Percentiles rank a stretch among this genome's conserved stretches.
These are phyloP conservation scores for Euborellia annulipes DNA, from an alignment of 1,140 invertebrate genomes.

Conservation along the genomic window DNA sequence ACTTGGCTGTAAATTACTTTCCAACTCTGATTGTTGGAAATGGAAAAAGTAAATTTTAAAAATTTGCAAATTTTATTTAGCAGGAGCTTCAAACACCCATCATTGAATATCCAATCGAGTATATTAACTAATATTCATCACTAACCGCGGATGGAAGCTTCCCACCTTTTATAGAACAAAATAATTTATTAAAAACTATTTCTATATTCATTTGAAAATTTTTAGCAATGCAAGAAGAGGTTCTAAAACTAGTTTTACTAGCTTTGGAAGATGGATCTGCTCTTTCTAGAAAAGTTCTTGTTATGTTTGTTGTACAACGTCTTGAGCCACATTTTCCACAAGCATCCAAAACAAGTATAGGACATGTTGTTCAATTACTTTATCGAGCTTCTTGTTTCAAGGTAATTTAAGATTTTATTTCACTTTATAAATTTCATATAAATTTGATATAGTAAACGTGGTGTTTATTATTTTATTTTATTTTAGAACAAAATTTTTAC, in stretches of 20 bases:
- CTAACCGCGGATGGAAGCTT: too few relatives aligned
- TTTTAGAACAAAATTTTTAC: too few relatives aligned
- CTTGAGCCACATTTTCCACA: slow-evolving; percentile 91
- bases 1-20: too few relatives aligned
- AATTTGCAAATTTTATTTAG: too few relatives aligned
- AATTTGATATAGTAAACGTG: neutral
- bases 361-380: slow-evolving; percentile 94
- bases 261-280: slow-evolving; percentile 92
- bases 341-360: slow-evolving; percentile 95
- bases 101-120: too few relatives aligned
- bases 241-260: slow-evolving; percentile 81
- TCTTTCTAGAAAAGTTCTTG: slow-evolving; percentile 91
- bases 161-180: too few relatives aligned
- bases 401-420: too few relatives aligned
- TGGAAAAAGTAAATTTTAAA: too few relatives aligned
- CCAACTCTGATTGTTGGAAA: too few relatives aligned
- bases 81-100: too few relatives aligned
- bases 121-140: too few relatives aligned
- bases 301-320: slow-evolving; percentile 96
- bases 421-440: neutral
- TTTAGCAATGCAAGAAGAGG: slow-evolving; percentile 94
- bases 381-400: slow-evolving; percentile 98
- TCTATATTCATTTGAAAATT: slow-evolving; percentile 5
- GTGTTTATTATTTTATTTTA: neutral
- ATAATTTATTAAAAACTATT: neutral